Evolutionary conservation across 2,888 invertebrate genomes (phyloP), one percentile per base, ranked within the genome.

Genomic region (Lordiphosa fenestrarum): DNA sequence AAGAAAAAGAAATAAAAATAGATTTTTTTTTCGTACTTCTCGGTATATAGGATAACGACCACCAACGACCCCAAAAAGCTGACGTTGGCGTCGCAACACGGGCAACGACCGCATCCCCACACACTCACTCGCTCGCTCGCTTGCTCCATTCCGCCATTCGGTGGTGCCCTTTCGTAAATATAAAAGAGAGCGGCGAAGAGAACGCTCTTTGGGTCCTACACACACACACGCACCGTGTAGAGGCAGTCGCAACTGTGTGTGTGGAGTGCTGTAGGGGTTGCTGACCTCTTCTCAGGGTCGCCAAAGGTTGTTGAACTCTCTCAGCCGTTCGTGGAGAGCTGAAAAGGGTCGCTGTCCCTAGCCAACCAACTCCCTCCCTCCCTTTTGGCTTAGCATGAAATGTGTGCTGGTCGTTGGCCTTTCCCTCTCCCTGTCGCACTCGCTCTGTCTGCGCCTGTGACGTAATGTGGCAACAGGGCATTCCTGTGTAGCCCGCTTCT

Each of bases 211-310:
- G 33, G 53, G 47, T 48, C 54, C 58, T 49, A 53, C 47, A 46
- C 46, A 38, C 54, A 12, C 36, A 36, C 38, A 10, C 57, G 49
- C 48, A 54, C 37, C 15, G 47, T 48, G 15, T 10, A 49, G 5
- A 23, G 23, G 23, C 23, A 49, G 44, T 36, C 19, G 36, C 54
- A 58, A 39, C 38, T 59, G 54, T 46, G 37, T 37, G 50, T 52
- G 52, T 42, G 40, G 52, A 13, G 13, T 44, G 76, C 84, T 49
- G 77, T 86, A 85, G 87, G 88, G 89, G 89, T 89, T 89, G 89
- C 87, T 88, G 89, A 89, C 89, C 89, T 89, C 88, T 86, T 89
- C 87, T 89, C 89, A 89, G 89, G 89, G 89, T 89, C 89, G 89
- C 86, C 85, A 80, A 80, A 86, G 89, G 87, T 88, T 88, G 75